Percentiles rank a stretch among this genome's conserved stretches.
These are phyloP conservation scores for Orientallactaga bullata DNA, from an alignment of 2,113 vertebrate species.

Conservation along the genomic window DNA sequence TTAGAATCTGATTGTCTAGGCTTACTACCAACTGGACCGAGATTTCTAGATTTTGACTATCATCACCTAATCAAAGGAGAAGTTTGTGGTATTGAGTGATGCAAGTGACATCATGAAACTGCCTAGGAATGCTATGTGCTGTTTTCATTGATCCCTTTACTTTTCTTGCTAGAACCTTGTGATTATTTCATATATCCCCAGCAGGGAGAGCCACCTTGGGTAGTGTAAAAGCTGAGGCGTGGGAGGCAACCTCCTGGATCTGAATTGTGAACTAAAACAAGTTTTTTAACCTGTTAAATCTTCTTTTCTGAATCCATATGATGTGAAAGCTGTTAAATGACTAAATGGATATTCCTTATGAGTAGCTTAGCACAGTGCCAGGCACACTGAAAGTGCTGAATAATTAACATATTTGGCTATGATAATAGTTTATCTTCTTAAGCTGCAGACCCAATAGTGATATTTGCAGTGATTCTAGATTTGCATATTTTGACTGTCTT, in stretches of 20 bases:
- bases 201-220: neutral
- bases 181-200: neutral
- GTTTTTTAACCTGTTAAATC: neutral
- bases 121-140: neutral
- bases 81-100: neutral
- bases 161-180: neutral
- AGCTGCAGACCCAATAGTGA: neutral
- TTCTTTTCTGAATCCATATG: neutral
- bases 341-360: neutral
- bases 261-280: neutral
- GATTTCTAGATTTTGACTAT: neutral
- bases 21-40: neutral
- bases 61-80: constrained; percentile 25
- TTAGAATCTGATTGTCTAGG: neutral
- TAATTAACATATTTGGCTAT: neutral
- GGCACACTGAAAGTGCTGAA: neutral
- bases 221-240: neutral
- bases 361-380: no score
- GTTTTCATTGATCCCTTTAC: neutral
- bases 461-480: constrained; percentile 42
- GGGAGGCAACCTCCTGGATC: neutral
- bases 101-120: neutral
- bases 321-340: neutral
- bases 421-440: neutral
- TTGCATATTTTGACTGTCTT: neutral